These are phyloP conservation scores for Eupithecia exiguata DNA, from an alignment of 2,888 invertebrate species.

Conservation along the genomic window DNA sequence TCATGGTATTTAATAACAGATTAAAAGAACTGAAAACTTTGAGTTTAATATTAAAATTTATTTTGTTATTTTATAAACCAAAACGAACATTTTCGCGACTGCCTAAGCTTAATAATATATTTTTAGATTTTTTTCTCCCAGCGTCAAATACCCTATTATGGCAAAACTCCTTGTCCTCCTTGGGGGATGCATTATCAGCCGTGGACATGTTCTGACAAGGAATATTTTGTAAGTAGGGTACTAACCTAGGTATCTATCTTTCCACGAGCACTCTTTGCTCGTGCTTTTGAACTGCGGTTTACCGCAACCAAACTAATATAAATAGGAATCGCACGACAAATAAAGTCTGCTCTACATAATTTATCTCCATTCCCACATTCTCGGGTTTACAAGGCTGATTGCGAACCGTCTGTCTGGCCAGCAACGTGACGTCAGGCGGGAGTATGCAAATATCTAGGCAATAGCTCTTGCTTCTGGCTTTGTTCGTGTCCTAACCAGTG, in stretches of 20 bases:
- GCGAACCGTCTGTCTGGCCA: slow-evolving; percentile 31
- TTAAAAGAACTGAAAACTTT: too few relatives aligned
- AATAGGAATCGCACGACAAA: slow-evolving; percentile 8
- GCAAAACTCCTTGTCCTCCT: too few relatives aligned
- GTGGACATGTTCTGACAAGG: too few relatives aligned
- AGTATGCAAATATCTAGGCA: slow-evolving; percentile 47
- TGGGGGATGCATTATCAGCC: too few relatives aligned
- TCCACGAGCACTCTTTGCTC: neutral
- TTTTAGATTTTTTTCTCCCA: too few relatives aligned
- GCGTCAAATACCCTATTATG: too few relatives aligned
- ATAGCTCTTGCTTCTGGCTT: neutral
- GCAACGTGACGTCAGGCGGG: slow-evolving; percentile 44
- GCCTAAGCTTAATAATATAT: too few relatives aligned
- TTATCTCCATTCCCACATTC: slow-evolving; percentile 34
- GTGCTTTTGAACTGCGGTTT: neutral
- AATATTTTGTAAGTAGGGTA: too few relatives aligned
- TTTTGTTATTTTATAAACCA: too few relatives aligned
- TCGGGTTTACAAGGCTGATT: slow-evolving; percentile 40
- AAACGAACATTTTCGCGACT: too few relatives aligned
- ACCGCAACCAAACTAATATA: neutral
- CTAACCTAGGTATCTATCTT: neutral
- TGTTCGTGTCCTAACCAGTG: neutral
- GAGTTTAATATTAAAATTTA: too few relatives aligned
- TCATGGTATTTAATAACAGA: too few relatives aligned
- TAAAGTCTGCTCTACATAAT: slow-evolving; percentile 25